A percentile compares a stretch with the other conserved stretches of the same genome.
phyloP scores from a whole-genome alignment of 2,113 vertebrate genomes.

The Pangasianodon gigas region DNA sequence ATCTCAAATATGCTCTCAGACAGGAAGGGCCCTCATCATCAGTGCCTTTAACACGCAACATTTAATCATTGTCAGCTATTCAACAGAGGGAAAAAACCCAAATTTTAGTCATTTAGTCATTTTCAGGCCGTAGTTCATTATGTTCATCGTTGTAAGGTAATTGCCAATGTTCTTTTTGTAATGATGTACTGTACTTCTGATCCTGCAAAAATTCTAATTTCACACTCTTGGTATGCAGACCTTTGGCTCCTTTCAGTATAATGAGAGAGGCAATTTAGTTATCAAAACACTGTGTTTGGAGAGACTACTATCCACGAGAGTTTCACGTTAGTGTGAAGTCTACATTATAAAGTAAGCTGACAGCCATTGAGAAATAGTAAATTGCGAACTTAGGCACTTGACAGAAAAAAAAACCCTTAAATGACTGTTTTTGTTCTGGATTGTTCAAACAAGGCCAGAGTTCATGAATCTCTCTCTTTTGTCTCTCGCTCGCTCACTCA shows the following conservation, averaged over 20 bases:
- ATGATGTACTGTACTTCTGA: slow-evolving; percentile 44
- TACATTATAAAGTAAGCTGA: slow-evolving; percentile 51
- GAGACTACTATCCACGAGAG: slow-evolving; percentile 43
- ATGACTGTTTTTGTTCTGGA: slow-evolving; percentile 55
- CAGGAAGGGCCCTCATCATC: slow-evolving; percentile 24
- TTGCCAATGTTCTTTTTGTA: slow-evolving; percentile 40
- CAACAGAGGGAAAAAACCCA: slow-evolving; percentile 10
- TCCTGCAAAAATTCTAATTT: slow-evolving; percentile 46
- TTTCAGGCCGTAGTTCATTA: slow-evolving; percentile 40
- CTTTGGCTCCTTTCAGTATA: slow-evolving; percentile 45
- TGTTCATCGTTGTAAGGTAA: slow-evolving; percentile 38
- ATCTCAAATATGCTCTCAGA: neutral
- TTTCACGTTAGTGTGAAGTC: slow-evolving; percentile 42
- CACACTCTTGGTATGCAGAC: slow-evolving; percentile 49
- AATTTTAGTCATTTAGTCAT: slow-evolving; percentile 24
- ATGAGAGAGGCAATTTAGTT: slow-evolving; percentile 52
- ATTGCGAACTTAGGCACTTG: slow-evolving; percentile 52
- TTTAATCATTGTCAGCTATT: slow-evolving; percentile 42
- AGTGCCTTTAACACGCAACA: slow-evolving; percentile 38
- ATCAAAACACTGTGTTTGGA: slow-evolving; percentile 55
- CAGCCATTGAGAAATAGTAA: slow-evolving; percentile 55
- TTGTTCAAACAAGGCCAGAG: slow-evolving; percentile 49
- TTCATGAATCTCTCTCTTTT: slow-evolving; percentile 44
- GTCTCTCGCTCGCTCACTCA: slow-evolving; percentile 7
- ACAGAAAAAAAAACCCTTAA: slow-evolving; percentile 41